Percentiles rank a stretch among this genome's conserved stretches.
These are phyloP conservation scores for Tretioscincus oriximinensis DNA, from an alignment of 2,113 vertebrate species.

Conservation along the genomic window DNA sequence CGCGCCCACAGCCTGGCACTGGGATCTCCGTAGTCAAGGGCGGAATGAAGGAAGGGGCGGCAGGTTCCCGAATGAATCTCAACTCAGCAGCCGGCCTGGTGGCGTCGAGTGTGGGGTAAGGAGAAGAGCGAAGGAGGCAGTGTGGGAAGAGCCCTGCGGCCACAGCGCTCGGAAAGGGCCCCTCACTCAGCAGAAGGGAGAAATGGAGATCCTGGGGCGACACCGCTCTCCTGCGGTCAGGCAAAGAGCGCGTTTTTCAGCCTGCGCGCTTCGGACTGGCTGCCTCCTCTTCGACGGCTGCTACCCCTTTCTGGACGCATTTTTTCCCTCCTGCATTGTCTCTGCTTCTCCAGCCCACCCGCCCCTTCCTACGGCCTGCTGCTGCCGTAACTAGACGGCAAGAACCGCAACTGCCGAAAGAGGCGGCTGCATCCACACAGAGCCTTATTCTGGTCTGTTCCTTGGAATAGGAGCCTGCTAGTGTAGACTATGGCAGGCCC, in stretches of 20 bases:
- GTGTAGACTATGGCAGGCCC: no score
- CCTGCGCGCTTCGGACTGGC: background rate
- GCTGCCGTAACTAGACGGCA: background rate
- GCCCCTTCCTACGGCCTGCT: background rate
- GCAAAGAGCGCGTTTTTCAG: background rate
- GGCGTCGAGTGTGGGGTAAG: background rate
- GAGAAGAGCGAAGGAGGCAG: background rate
- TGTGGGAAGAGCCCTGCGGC: background rate
- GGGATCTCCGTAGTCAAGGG: background rate
- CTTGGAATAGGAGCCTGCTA: no score
- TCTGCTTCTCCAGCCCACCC: background rate
- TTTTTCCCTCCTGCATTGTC: no score
- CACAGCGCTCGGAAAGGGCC: background rate
- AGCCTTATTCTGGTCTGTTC: no score
- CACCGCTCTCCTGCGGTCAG: background rate
- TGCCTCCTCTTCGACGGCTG: background rate
- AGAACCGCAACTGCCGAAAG: no score
- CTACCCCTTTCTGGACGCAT: no score
- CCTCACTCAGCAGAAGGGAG: background rate
- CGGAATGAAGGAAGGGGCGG: background rate
- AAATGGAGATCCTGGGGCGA: background rate
- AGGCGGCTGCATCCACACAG: no score
- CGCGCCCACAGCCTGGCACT: background rate
- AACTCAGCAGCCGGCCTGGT: background rate
- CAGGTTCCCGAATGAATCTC: no score